Percentiles rank a stretch among this genome's conserved stretches.
These are phyloP conservation scores for Setipinna tenuifilis DNA, from an alignment of 2,797 vertebrate species.

Conservation along the genomic window DNA sequence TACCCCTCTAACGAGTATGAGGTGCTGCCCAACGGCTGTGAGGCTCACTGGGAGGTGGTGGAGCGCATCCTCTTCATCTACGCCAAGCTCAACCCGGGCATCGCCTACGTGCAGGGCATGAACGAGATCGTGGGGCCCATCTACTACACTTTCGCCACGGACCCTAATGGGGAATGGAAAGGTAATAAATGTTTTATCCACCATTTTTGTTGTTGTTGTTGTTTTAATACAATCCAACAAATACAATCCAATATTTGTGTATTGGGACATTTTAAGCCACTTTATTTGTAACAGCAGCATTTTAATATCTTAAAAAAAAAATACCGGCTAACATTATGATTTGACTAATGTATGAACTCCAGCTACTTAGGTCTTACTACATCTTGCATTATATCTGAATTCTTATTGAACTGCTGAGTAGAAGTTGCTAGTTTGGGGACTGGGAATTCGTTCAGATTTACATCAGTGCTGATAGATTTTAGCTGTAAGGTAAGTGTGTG, in stretches of 20 bases:
- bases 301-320: not conserved
- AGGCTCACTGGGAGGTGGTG: slow-evolving; percentile 98
- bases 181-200: slow-evolving; percentile 68
- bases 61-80: slow-evolving; percentile 98
- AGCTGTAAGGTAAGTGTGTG: not conserved
- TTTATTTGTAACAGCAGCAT: not conserved
- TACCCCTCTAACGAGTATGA: slow-evolving; percentile 86
- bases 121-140: slow-evolving; percentile 97
- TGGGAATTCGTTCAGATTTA: not conserved
- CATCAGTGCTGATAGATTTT: not conserved
- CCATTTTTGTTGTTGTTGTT: too few relatives aligned
- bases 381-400: not conserved
- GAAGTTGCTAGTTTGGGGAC: not conserved
- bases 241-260: not conserved
- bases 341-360: too few relatives aligned
- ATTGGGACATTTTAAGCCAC: not conserved
- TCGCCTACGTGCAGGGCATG: slow-evolving; percentile 98
- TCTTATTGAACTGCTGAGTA: not conserved
- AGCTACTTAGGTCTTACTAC: not conserved
- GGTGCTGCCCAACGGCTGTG: slow-evolving; percentile 87
- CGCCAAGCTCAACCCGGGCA: slow-evolving; percentile 96
- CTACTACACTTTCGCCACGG: slow-evolving; percentile 96
- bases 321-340: not conserved
- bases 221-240: not conserved
- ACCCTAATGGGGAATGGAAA: slow-evolving; percentile 92